Evolutionary conservation across 2,888 invertebrate genomes (phyloP), one percentile per base, ranked within the genome.

Genomic region (Peribatodes rhomboidaria): DNA sequence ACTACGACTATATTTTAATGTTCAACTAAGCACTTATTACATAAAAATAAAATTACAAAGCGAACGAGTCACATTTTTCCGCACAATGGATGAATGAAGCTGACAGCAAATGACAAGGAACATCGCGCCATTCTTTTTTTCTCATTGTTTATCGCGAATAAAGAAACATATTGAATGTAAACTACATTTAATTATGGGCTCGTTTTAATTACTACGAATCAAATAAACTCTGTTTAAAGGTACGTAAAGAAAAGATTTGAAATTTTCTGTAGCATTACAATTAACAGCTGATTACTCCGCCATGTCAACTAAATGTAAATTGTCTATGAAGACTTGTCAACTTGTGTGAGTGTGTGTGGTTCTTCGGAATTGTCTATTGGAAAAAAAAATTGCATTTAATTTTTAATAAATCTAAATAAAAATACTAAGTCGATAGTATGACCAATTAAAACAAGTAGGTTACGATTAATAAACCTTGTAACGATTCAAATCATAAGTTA

Each of bases 241-340:
- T 56, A 49, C 56, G 33, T 37, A 53, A 60, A 58, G 50, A 49
- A 65, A 65, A 46, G 41, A 14, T 56, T 65, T 47, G 56, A 42
- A 49, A 57, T 49, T 59, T 56, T 65, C 83, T 78, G 78, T 86
- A 85, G 85, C 88, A 91, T 90, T 85, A 87, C 89, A 88, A 89
- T 87, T 88, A 91, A 87, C 92, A 92, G 91, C 91, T 92, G 92
- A 92, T 92, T 90, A 92, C 87, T 87, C 87, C 90, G 90, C 92
- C 91, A 90, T 90, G 89, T 86, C 88, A 86, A 84, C 74, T 72
- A 70, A 69, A 74, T 80, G 73, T 72, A 70, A 69, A 74, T 80
- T 81, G 75, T 81, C 76, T 81, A 73, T 80, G 76, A 71, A 68
- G 56, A 22, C 9, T 27, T 27, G 18, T 9, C 20, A 46, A 13